Evolutionary conservation across 2,113 vertebrate genomes (phyloP), one percentile per base, ranked within the genome.

Genomic region (Anthoscopus minutus): DNA sequence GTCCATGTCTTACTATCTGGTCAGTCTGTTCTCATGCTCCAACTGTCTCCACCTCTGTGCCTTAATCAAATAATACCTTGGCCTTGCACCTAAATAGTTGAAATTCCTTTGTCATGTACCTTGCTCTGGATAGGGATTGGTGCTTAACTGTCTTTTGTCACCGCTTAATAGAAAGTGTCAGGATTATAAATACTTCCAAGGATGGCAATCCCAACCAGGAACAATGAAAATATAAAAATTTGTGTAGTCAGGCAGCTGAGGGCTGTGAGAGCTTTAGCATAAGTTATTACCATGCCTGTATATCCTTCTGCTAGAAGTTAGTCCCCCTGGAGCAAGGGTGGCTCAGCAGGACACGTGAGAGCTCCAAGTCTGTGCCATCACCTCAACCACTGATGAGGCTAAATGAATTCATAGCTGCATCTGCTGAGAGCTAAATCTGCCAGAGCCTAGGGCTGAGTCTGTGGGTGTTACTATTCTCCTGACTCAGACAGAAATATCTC

Each of bases 401-500:
- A 86, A 92, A 94, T 24, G 3, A 92, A 96, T 92, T 93, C 92
- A 58, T 7, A 92, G 79, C 92, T 92, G 81, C 86, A 86, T 94
- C 94, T 96, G 93, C 89, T 20, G 53, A 87, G 81, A 94, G 84
- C 84, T 94, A 89, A 91, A 96, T 94, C 81, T 93, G 88, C 42
- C 85, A 73, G 58, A 88, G 90, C 90, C 88, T 51, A 33, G 47
- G 91, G 92, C 88, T 96, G 91, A 88, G 88, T 45, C 94, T 95
- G 90, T 92, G 90, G 76, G 88, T 86, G 82, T 92, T 81, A 92
- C 91, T 96, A 92, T 88, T 95, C 92, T 94, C 92, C 80, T 94
- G 92, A 90, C 90, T 96, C 94, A 94, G 85, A 80, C 85, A 95
- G 71, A 94, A 96, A 92, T 94, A 93, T 17, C 94, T 96, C 82